Percentiles rank a stretch among this genome's conserved stretches.
These are phyloP conservation scores for Hydropsyche tenuis DNA, from an alignment of 1,140 invertebrate species.

Conservation along the genomic window DNA sequence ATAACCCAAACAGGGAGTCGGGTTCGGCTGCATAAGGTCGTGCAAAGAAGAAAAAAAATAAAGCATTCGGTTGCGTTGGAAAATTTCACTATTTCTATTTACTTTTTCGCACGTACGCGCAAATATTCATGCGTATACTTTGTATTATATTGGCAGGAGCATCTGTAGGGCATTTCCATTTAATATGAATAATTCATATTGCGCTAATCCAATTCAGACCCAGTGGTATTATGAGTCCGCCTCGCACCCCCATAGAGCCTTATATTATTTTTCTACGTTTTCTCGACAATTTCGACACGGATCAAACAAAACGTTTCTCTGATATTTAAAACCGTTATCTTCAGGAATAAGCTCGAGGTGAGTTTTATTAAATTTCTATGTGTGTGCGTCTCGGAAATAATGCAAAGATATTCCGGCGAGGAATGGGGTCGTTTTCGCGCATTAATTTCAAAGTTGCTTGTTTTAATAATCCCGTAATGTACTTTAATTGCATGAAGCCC, in stretches of 20 bases:
- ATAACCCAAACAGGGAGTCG: conserved; percentile 24
- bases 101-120: neutral
- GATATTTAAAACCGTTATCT: no score
- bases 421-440: conserved; percentile 30
- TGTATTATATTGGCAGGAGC: conserved; percentile 2
- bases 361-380: no score
- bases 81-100: neutral
- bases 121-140: conserved; percentile 1
- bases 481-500: conserved; percentile 32
- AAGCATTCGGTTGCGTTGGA: neutral
- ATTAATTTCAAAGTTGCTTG: conserved; percentile 47
- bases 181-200: conserved; percentile 36
- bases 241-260: neutral
- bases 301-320: conserved; percentile 20
- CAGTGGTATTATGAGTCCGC: conserved; percentile 18
- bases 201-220: conserved; percentile 31
- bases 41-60: neutral
- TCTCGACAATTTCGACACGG: conserved; percentile 7
- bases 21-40: no score
- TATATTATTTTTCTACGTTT: conserved; percentile 24
- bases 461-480: conserved; percentile 44
- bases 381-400: no score
- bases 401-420: no score
- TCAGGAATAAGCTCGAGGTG: no score
- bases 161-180: conserved; percentile 26